These are phyloP conservation scores for Lathamus discolor DNA, from an alignment of 2,113 vertebrate species.

Conservation along the genomic window DNA sequence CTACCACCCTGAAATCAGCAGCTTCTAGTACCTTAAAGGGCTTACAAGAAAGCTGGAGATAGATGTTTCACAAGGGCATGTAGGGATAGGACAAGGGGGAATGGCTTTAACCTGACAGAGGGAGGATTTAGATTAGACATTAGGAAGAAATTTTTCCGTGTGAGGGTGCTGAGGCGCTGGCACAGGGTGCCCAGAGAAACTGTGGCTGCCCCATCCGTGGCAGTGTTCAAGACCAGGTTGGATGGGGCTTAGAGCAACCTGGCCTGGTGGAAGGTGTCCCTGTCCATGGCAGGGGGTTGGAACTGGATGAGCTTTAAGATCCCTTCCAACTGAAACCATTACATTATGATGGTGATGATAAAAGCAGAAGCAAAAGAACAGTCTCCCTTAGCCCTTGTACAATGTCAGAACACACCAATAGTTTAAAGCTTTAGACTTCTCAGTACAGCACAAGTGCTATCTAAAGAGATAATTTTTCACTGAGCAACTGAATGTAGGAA, in stretches of 20 bases:
- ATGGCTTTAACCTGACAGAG: background rate
- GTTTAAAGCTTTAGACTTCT: background rate
- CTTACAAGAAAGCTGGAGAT: background rate
- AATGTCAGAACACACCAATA: background rate
- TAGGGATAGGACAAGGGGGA: background rate
- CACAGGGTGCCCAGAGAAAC: background rate
- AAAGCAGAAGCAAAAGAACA: background rate
- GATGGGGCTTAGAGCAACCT: too few species aligned
- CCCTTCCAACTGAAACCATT: background rate
- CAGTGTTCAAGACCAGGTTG: background rate
- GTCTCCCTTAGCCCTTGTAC: background rate
- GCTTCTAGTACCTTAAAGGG: background rate
- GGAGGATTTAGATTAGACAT: background rate
- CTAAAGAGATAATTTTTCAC: background rate
- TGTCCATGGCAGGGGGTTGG: too few species aligned
- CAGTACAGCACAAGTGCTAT: fast-evolving
- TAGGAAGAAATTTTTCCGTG: background rate
- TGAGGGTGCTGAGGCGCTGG: background rate
- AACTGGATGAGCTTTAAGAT: too few species aligned
- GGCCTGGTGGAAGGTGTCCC: too few species aligned
- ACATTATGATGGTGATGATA: background rate
- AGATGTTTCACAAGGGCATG: background rate
- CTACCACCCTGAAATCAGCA: background rate
- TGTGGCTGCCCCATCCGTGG: background rate
- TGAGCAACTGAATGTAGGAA: background rate